phyloP scores from a whole-genome alignment of 1,140 invertebrate genomes.

The Cataglyphis hispanica region DNA sequence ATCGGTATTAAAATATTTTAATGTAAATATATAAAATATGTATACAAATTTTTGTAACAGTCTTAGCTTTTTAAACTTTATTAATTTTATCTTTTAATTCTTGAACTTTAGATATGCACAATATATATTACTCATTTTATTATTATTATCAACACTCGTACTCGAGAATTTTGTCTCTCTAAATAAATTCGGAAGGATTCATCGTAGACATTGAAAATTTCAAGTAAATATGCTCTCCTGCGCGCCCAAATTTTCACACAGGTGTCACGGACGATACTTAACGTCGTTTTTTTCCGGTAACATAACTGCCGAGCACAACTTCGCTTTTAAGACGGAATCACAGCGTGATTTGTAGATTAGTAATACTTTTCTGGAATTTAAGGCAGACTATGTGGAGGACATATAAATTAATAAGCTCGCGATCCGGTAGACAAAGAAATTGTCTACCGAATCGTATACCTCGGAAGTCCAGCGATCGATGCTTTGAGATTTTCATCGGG shows the following conservation, averaged over 20 bases:
- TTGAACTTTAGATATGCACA: background rate
- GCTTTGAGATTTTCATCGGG: conserved; percentile 43
- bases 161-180: background rate
- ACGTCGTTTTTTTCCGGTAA: conserved; percentile 55
- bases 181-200: conserved; percentile 11
- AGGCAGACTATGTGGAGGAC: background rate
- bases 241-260: background rate
- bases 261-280: conserved; percentile 67
- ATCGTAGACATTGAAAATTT: conserved; percentile 18
- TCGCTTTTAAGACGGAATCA: conserved; percentile 74
- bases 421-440: conserved; percentile 26
- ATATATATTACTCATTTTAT: background rate
- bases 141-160: background rate
- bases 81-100: background rate
- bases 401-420: background rate
- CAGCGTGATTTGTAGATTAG: conserved; percentile 37
- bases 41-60: no score
- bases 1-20: background rate
- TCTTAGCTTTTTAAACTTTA: background rate
- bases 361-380: conserved; percentile 42
- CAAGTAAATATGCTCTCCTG: background rate
- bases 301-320: conserved; percentile 72
- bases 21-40: background rate
- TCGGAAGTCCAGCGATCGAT: background rate
- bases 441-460: background rate